Evolutionary conservation across 2,888 invertebrate species (phyloP), one percentile per base, ranked within the genome.

Genomic region (Cheilosia urbana): DNA sequence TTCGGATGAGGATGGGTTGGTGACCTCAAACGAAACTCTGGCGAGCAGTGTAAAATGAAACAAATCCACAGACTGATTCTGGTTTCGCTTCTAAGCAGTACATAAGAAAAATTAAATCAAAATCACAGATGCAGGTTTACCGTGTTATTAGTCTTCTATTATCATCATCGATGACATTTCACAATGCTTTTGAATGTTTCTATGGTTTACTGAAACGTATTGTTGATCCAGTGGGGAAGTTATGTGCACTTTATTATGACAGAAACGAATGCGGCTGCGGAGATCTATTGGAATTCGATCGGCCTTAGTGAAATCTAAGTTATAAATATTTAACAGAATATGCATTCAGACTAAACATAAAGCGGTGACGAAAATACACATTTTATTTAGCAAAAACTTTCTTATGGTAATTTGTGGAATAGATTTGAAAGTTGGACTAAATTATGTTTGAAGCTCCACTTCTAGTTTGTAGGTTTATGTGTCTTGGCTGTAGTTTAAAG

Each of bases 391-490:
- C 68, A 40, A 68, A 82, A 73, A 82, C 78, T 72, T 80, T 80
- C 78, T 72, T 83, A 83, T 83, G 83, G 27, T 78, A 83, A 83
- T 83, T 55, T 15, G 13, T 49, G 58, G 13, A 17, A 24, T 60
- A 34, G 27, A 17, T 60, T 71, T 71, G 11, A 34, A 47, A 55
- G 53, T 58, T 62, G 47, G 5, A 27, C 13, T 15, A 24, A 24
- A 24, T 55, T 37, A 19, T 24, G 37, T 13, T 37, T 37, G 13
- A 13, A 11, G 11, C 13, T 37, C 4, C 11, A 37, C 4, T 37
- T 4, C 1, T 4, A 37, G 37, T 37, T 4, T 4, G 34, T 11
- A 37, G 37, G 11, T 37, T 11, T 34, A 11, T 34, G 11, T 34
- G 34, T 11, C 34, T 34, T 11, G 34, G 9, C 1, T 34, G 11